Conservation (phyloP, 2,797 vertebrate species). For the Nannoperca obscura region DNA sequence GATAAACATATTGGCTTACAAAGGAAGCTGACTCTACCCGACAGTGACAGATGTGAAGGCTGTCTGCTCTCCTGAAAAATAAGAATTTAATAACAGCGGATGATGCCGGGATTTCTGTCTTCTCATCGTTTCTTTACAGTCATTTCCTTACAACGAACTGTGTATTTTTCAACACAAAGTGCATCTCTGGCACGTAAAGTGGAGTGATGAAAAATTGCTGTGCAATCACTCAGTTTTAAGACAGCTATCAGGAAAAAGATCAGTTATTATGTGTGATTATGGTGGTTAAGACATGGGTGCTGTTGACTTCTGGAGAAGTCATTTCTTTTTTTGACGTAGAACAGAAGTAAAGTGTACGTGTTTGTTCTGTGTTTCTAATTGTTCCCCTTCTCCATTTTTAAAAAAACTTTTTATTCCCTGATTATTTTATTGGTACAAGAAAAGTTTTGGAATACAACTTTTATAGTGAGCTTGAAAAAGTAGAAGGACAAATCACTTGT, state of each 20-base stretch:
- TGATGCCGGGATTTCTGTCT: conserved; percentile 16
- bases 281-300: neutral
- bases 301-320: neutral
- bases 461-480: neutral
- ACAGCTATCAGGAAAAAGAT: neutral
- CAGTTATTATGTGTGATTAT: conserved; percentile 13
- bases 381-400: neutral
- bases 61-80: neutral
- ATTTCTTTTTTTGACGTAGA: neutral
- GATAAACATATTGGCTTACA: neutral
- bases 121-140: neutral
- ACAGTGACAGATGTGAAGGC: conserved; percentile 19
- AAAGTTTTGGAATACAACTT: neutral
- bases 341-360: neutral
- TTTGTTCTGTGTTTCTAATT: neutral
- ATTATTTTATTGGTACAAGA: neutral
- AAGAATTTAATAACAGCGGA: conserved; percentile 35
- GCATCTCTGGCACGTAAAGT: neutral
- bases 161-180: conserved; percentile 5
- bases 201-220: neutral
- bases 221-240: neutral
- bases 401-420: neutral
- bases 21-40: neutral
- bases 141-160: conserved; percentile 5
- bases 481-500: neutral